Evolutionary conservation across 1,140 invertebrate genomes (phyloP), one percentile per base, ranked within the genome.

Genomic region (Manduca sexta): DNA sequence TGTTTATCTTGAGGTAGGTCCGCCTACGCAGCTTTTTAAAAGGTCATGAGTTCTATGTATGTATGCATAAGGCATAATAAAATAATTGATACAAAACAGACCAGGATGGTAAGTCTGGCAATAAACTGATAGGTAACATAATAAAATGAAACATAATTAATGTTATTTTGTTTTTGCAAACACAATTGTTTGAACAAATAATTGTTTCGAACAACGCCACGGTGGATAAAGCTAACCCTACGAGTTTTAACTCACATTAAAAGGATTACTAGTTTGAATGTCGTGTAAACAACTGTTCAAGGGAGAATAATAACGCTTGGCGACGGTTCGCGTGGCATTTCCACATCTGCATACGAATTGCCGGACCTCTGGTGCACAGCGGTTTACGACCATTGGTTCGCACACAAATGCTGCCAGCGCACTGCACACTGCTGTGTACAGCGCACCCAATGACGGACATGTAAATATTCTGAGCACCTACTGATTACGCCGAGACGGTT

Each of bases 261-360:
- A 35, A 14, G 7, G 33, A 35, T 35, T 14, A n/a, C 17, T 45
- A 45, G 43, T 40, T 37, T 45, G 29, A 45, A 45, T 45, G 42
- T 42, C 26, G 45, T 16, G 29, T 49, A 49, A 49, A 49, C 33
- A 44, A 43, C 33, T 43, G 21, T 26, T 26, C 13, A 38, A 14
- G 17, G 26, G 42, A 44, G 42, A 44, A 33, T 44, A 34, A 37
- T 21, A 35, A 13, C 15, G 11, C n/a, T 45, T 53, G 39, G 45
- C 8, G 18, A 13, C 11, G 13, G 49, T 49, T 56, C 10, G 50
- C 59, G 56, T 68, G 60, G 52, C 45, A 53, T 51, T 56, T 54
- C 39, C 47, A 60, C 52, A 69, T 73, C 67, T 64, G 67, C 70
- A 73, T 73, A 68, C 64, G 60, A 73, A 73, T 70, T 59, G 61